Conservation (phyloP, 2,113 vertebrate genomes). For the Sardina pilchardus region DNA sequence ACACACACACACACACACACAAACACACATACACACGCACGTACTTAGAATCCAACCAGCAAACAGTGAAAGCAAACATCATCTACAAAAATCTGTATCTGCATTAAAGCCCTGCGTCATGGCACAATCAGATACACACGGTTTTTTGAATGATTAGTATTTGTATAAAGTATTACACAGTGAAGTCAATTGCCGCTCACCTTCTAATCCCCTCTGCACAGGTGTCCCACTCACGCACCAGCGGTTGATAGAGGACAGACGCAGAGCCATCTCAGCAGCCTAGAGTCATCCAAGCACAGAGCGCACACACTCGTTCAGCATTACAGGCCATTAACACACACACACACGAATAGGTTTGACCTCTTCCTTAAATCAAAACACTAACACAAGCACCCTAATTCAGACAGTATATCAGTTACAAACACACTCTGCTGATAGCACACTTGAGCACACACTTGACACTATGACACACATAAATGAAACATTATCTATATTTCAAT, state of each 20-base stretch:
- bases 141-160: too few relatives aligned
- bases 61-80: background rate
- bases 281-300: slow-evolving; percentile 52
- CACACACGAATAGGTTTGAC: background rate
- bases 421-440: background rate
- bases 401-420: background rate
- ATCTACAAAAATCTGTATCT: background rate
- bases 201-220: slow-evolving; percentile 96
- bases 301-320: background rate
- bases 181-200: slow-evolving; percentile 61
- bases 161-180: too few relatives aligned
- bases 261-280: slow-evolving; percentile 98
- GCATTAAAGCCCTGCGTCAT: too few relatives aligned
- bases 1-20: slow-evolving; percentile 32
- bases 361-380: background rate
- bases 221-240: slow-evolving; percentile 99
- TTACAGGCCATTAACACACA: background rate
- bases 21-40: background rate
- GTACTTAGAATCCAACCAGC: background rate
- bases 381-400: background rate
- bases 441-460: background rate
- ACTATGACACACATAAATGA: background rate
- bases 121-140: too few relatives aligned
- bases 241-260: slow-evolving; percentile 91
- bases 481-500: background rate